These are phyloP conservation scores for Sylvilagus floridanus DNA, from an alignment of 2,797 vertebrate genomes.

Conservation along the genomic window DNA sequence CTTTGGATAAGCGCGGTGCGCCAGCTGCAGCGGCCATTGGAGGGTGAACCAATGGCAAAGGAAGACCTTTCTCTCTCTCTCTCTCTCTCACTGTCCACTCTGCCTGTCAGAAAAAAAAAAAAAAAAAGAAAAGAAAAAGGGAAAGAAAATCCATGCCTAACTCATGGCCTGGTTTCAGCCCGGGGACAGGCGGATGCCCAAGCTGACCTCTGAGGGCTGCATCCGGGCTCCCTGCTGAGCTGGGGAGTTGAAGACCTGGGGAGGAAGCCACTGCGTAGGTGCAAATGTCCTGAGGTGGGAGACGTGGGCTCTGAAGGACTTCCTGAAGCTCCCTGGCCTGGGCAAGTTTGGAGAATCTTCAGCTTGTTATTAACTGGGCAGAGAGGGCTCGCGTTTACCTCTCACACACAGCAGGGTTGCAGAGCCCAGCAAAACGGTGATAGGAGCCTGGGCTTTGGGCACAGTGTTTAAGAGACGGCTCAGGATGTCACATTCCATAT, in stretches of 20 bases:
- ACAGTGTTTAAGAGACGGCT: no score
- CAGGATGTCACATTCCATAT: no score
- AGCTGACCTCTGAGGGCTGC: not conserved
- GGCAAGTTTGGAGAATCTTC: not conserved
- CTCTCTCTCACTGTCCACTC: no score
- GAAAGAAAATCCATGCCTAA: not conserved
- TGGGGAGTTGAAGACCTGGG: rapidly evolving
- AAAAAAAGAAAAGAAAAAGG: rapidly evolving
- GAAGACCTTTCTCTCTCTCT: no score
- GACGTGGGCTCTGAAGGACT: not conserved
- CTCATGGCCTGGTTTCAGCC: not conserved
- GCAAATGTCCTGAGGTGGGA: not conserved
- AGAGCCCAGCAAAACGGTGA: not conserved
- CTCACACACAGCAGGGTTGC: not conserved
- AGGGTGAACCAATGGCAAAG: no score
- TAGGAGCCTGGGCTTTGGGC: not conserved
- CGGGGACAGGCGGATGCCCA: not conserved
- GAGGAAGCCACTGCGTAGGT: rapidly evolving
- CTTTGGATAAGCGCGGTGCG: no score
- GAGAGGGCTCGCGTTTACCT: not conserved
- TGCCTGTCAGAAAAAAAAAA: no score
- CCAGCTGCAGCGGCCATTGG: no score
- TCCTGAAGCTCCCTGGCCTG: not conserved
- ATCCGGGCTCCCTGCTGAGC: not conserved
- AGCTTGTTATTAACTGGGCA: no score